Percentiles rank a stretch among this genome's conserved stretches.
phyloP scores from a whole-genome alignment of 2,797 vertebrate genomes.

The Champsocephalus gunnari region DNA sequence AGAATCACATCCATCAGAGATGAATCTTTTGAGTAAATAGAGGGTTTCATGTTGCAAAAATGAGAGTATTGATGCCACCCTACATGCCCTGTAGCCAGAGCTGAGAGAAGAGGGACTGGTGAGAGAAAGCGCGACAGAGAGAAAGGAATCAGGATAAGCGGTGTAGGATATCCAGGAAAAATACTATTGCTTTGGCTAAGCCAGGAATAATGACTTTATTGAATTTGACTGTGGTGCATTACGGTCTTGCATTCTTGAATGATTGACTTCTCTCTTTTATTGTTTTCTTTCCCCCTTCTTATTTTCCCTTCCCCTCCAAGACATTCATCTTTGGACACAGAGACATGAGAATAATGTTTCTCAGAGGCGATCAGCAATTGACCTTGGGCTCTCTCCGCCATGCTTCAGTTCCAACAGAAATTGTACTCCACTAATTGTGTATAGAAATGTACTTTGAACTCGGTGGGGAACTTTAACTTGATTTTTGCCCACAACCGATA shows the following conservation, averaged over 20 bases:
- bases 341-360: conserved; percentile 69
- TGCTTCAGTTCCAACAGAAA: conserved; percentile 74
- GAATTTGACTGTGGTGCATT: conserved; percentile 81
- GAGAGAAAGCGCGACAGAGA: conserved; percentile 49
- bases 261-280: conserved; percentile 80
- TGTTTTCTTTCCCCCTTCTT: conserved; percentile 71
- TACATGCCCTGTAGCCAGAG: conserved; percentile 64
- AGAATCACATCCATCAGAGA: conserved; percentile 57
- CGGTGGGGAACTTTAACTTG: conserved; percentile 70
- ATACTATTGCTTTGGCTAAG: conserved; percentile 72
- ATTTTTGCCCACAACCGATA: conserved; percentile 73
- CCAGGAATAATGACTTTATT: conserved; percentile 82
- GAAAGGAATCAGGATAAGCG: conserved; percentile 65
- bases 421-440: conserved; percentile 79
- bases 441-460: conserved; percentile 83
- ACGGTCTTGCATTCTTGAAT: conserved; percentile 78
- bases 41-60: conserved; percentile 71
- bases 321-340: conserved; percentile 79
- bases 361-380: conserved; percentile 72
- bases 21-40: conserved; percentile 68
- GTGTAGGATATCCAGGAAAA: conserved; percentile 76
- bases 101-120: conserved; percentile 50
- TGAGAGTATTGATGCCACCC: conserved; percentile 70
- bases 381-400: conserved; percentile 70
- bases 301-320: conserved; percentile 66